Evolutionary conservation across 2,113 vertebrate species (phyloP).

Genomic region (Protobothrops mucrosquamatus): DNA sequence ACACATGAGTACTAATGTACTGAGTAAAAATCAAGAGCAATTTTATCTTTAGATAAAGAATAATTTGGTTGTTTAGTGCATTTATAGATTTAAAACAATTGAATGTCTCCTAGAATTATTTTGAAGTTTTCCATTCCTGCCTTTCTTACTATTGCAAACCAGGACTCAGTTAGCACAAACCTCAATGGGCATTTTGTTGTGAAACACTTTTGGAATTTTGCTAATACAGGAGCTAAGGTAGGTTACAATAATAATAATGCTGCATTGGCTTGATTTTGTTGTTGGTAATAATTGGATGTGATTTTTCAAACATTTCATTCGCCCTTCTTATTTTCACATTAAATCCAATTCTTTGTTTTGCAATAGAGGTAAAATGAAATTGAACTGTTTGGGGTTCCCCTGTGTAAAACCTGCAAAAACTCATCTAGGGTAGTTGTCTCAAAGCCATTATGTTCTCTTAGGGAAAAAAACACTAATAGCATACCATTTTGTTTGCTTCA

Average conservation of each 20-base stretch:
- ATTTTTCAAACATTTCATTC: slow-evolving; percentile 1
- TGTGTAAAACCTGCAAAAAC: not conserved
- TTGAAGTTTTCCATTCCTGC: not conserved
- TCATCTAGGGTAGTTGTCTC: not conserved
- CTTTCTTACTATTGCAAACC: not conserved
- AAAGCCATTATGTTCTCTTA: not conserved
- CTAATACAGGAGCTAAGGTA: not conserved
- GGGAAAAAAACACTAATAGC: not conserved
- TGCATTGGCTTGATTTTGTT: not conserved
- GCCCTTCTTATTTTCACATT: not conserved
- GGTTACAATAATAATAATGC: not conserved
- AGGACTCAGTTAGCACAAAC: not conserved
- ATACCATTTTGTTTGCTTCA: not conserved
- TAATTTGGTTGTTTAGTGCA: not conserved
- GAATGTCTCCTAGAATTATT: not conserved
- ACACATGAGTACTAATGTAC: not conserved
- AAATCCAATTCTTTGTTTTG: not conserved
- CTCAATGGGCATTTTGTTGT: too few species aligned
- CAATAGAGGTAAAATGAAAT: not conserved
- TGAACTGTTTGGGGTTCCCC: slow-evolving; percentile 5
- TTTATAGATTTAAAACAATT: not conserved
- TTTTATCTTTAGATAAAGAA: not conserved
- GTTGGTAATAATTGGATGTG: not conserved
- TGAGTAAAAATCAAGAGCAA: not conserved
- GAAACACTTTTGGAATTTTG: not conserved